Percentiles rank a stretch among this genome's conserved stretches.
These are phyloP conservation scores for Tenthredo amoena DNA, from an alignment of 2,888 invertebrate species.

Conservation along the genomic window DNA sequence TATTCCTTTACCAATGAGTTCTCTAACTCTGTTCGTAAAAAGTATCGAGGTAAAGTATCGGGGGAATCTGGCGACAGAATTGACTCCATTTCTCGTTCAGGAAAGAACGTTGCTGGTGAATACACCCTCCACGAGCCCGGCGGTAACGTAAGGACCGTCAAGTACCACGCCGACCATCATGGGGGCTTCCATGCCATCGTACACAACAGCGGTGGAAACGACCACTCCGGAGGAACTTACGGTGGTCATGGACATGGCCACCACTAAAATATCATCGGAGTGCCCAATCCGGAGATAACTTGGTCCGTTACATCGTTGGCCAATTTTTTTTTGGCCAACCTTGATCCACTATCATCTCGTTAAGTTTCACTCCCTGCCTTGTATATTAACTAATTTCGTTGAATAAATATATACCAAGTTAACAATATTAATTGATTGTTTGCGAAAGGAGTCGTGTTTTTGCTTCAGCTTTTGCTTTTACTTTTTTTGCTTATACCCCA, in stretches of 20 bases:
- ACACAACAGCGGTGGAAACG: constrained; percentile 73
- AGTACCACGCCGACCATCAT: constrained; percentile 74
- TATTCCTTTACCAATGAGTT: constrained; percentile 40
- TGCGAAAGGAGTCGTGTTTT: neutral
- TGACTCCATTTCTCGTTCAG: constrained; percentile 59
- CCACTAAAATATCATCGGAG: constrained; percentile 50
- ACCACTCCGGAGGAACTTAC: constrained; percentile 73
- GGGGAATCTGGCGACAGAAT: neutral
- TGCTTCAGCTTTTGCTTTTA: neutral
- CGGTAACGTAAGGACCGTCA: constrained; percentile 73
- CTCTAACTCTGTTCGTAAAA: constrained; percentile 27
- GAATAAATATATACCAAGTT: constrained; percentile 37
- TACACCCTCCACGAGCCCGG: constrained; percentile 77
- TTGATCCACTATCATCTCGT: constrained; percentile 11
- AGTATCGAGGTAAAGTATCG: constrained; percentile 19
- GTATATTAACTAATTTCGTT: constrained; percentile 19
- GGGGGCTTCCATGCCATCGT: constrained; percentile 77
- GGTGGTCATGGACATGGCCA: constrained; percentile 66
- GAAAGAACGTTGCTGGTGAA: constrained; percentile 74
- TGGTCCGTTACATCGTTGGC: neutral
- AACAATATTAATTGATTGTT: neutral
- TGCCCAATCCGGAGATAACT: neutral
- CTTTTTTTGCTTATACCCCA: neutral
- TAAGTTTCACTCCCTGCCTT: constrained; percentile 39
- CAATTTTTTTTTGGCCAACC: neutral